Evolutionary conservation across 1,140 invertebrate genomes (phyloP).

Genomic region (Macrobrachium nipponense): DNA sequence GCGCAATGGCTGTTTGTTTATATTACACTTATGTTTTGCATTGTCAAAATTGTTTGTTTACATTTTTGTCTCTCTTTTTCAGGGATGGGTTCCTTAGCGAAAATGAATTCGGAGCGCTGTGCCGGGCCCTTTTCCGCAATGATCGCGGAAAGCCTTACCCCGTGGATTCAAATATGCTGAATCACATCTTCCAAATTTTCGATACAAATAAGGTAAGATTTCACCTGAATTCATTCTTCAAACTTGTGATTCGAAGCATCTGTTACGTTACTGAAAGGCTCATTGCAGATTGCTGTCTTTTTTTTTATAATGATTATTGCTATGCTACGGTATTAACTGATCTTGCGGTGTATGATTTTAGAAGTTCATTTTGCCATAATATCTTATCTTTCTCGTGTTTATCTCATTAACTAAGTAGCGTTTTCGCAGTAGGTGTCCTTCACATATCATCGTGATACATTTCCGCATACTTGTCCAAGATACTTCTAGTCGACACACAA

Average conservation of each 20-base stretch:
- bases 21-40: background rate
- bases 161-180: constrained; percentile 78
- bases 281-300: background rate
- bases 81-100: constrained; percentile 84
- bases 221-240: background rate
- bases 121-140: constrained; percentile 86
- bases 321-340: too few species aligned
- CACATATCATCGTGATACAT: too few species aligned
- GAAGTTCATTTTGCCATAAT: too few species aligned
- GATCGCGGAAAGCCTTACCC: constrained; percentile 86
- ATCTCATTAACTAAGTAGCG: too few species aligned
- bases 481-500: too few species aligned
- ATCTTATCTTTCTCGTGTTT: too few species aligned
- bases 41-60: background rate
- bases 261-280: background rate
- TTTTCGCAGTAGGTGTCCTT: too few species aligned
- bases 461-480: too few species aligned
- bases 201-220: constrained; percentile 76
- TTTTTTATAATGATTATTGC: too few species aligned
- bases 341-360: too few species aligned
- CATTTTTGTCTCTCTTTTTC: constrained; percentile 65
- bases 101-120: constrained; percentile 83
- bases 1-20: background rate
- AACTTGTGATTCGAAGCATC: background rate
- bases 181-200: constrained; percentile 83